Evolutionary conservation across 2,113 vertebrate species (phyloP), one percentile per base, ranked within the genome.

Genomic region (Dasyornis broadbenti): DNA sequence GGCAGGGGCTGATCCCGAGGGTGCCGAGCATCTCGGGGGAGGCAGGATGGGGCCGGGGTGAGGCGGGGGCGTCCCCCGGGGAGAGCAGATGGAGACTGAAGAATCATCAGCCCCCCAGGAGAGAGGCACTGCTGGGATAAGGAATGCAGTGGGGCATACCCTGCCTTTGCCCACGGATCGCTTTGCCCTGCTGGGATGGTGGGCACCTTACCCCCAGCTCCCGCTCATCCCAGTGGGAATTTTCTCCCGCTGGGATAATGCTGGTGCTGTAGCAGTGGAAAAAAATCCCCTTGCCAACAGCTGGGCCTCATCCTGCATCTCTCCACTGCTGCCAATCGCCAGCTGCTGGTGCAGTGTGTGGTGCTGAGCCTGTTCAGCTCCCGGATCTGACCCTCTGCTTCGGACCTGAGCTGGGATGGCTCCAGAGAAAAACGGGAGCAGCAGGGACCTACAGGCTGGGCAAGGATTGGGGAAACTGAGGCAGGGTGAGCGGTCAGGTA

Each of bases 361-460:
- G 39, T 81, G 78, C 92, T 89, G 83, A 68, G 80, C 59, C 37
- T 11, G 19, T 15, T 53, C 44, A 30, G 33, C 47, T 63, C 82
- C 7, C 23, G 10, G 1, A 1, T 40, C 82, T 13, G 3, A 6
- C 39, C 56, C 7, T 64, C 31, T 20, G 52, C 57, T 66, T 47
- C 0, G 0, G 2, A 39, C n/a, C 39, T 7, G 21, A 39, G 35
- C n/a, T 57, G 69, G 31, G 50, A 44, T 0, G 0, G 26, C 61
- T 61, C 64, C 4, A 5, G 47, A 40, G 22, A 39, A 70, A 22
- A 20, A 4, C 3, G 2, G 44, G 52, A 82, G 12, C 57, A 37
- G 15, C 2, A 3, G 65, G 14, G 76, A 86, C 0, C n/a, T 26
- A 10, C 23, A 40, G 42, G 28, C 5, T 40, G 54, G 10, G 30